Percentiles rank a stretch among this genome's conserved stretches.
Conservation (phyloP, 2,113 vertebrate species). For the Rhombomys opimus region DNA sequence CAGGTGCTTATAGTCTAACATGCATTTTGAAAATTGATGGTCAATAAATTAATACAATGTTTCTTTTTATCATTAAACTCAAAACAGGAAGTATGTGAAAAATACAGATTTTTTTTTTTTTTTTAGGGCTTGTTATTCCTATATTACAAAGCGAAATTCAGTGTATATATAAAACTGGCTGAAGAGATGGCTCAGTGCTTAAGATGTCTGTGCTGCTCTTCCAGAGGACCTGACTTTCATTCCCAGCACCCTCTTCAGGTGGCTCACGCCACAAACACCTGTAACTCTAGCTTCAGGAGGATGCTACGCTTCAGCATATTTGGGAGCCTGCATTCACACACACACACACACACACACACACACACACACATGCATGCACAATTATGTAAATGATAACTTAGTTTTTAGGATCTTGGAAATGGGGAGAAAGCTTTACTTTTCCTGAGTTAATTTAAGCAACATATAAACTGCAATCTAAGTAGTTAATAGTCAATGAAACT, state of each 20-base stretch:
- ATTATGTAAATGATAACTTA: background rate
- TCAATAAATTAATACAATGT: background rate
- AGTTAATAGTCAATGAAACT: constrained; percentile 2
- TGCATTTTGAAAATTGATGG: background rate
- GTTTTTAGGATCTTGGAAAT: background rate
- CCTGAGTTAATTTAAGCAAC: background rate
- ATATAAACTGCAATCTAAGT: background rate
- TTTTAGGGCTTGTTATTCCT: background rate
- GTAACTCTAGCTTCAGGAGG: background rate
- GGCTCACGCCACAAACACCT: too few species aligned
- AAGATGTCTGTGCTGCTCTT: background rate
- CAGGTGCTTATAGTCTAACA: background rate
- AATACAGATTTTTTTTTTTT: background rate
- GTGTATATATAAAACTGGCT: background rate
- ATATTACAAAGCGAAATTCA: background rate
- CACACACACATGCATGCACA: background rate
- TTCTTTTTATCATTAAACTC: background rate
- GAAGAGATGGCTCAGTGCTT: background rate
- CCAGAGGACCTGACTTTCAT: too few species aligned
- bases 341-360: background rate
- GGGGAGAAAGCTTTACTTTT: background rate
- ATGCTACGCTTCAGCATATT: background rate
- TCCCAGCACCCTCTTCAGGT: too few species aligned
- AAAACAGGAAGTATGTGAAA: background rate
- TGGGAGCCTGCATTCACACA: background rate